phyloP scores from a whole-genome alignment of 1,140 invertebrate genomes.

The Zaprionus ghesquierei region DNA sequence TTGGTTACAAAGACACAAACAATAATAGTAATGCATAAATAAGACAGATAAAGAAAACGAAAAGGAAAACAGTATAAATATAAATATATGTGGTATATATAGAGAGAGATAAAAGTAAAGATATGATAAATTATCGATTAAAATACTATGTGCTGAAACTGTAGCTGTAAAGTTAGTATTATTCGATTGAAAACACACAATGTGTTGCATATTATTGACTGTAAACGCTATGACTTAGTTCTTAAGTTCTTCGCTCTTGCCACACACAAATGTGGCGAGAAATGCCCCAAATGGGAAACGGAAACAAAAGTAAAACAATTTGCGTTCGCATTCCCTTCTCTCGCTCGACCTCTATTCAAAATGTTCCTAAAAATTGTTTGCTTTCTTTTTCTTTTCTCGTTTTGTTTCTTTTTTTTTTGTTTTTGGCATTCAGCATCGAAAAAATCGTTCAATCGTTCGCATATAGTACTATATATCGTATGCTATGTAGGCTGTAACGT shows the following conservation, averaged over 20 bases:
- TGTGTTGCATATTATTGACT: slow-evolving; percentile 40
- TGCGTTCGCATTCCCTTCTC: neutral
- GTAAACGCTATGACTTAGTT: slow-evolving; percentile 77
- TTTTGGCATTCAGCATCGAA: slow-evolving; percentile 42
- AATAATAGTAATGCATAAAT: slow-evolving; percentile 29
- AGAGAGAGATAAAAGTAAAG: slow-evolving; percentile 4
- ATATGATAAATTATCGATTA: slow-evolving; percentile 29
- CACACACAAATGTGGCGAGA: slow-evolving; percentile 19
- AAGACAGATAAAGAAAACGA: neutral
- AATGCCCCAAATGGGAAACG: slow-evolving; percentile 1
- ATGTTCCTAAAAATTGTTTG: slow-evolving; percentile 12
- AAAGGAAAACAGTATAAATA: neutral
- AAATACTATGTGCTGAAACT: slow-evolving; percentile 47
- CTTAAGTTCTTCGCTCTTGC: slow-evolving; percentile 44
- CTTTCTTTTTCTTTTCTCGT: slow-evolving; percentile 8
- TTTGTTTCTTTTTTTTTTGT: neutral
- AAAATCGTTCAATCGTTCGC: neutral
- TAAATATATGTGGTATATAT: slow-evolving; percentile 9
- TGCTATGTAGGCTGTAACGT: slow-evolving; percentile 12
- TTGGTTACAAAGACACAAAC: slow-evolving; percentile 36
- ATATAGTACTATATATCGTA: neutral
- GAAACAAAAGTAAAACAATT: slow-evolving; percentile 2
- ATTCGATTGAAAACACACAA: slow-evolving; percentile 40
- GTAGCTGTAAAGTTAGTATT: slow-evolving; percentile 49
- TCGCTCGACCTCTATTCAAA: neutral